phyloP scores from a whole-genome alignment of 2,797 vertebrate species.

The Schizopygopsis malacanthus region DNA sequence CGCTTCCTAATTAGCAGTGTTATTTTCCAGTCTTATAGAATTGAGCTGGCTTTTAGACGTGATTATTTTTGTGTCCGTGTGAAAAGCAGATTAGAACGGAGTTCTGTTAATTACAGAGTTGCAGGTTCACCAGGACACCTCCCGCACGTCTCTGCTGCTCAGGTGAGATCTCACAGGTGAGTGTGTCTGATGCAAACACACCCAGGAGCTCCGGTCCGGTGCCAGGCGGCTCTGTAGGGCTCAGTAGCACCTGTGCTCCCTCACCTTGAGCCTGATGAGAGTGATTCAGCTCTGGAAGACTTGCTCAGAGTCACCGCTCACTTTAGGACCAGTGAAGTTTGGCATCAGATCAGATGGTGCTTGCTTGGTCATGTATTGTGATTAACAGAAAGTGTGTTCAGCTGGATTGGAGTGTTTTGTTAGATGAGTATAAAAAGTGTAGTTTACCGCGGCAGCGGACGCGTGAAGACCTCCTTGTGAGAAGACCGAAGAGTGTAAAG shows the following conservation, averaged over 20 bases:
- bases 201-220: background rate
- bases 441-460: too few species aligned
- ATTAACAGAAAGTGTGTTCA: too few species aligned
- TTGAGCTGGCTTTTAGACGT: background rate
- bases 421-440: too few species aligned
- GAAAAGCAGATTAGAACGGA: background rate
- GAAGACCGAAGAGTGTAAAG: too few species aligned
- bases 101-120: background rate
- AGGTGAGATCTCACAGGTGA: constrained; percentile 18
- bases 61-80: constrained; percentile 21
- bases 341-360: background rate
- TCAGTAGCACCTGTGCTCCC: constrained; percentile 15
- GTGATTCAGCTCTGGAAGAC: constrained; percentile 4
- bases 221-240: background rate
- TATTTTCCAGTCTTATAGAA: background rate
- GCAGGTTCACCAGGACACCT: background rate
- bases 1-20: constrained; percentile 7
- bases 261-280: constrained; percentile 5
- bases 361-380: too few species aligned
- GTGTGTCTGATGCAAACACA: constrained; percentile 9
- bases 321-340: background rate
- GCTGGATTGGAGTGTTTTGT: too few species aligned
- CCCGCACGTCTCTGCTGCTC: background rate
- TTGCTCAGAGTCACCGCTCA: background rate
- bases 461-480: too few species aligned